Evolutionary conservation across 2,888 invertebrate species (phyloP), one percentile per base, ranked within the genome.

Genomic region (Tachina fera): DNA sequence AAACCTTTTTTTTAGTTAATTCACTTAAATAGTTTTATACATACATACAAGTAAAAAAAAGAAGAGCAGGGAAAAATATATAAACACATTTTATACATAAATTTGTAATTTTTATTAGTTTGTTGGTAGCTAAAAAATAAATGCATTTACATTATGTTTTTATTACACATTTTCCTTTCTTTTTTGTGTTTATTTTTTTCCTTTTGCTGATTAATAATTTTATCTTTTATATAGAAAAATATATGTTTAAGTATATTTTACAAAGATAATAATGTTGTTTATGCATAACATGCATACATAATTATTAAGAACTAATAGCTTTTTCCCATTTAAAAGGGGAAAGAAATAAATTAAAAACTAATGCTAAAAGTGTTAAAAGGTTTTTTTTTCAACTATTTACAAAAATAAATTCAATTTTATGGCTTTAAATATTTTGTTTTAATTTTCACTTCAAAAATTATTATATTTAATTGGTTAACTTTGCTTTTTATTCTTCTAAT

Each of bases 1-100:
- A 72, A 9, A 13, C n/a, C 68, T 74, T 68, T 13, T 67, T 74
- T 68, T 84, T 71, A 61, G 16, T 84, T 77, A 63, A 19, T 77
- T 81, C 39, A 72, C 84, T 84, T 58, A 84, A 81, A 68, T 77
- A 49, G 70, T 68, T 84, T 72, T 84, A 81, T 81, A 77, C 77
- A 81, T 77, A 56, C 47, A 72, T 58, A 49, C 47, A 80, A 81
- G 81, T 84, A 81, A 68, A 68, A 84, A 81, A 71, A 72, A 16
- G 74, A 6, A 6, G 31, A 31, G 31, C 6, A 13, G 43, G 14
- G 10, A 19, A 53, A 53, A 47, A 68, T 74, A 68, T 68, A 68
- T 83, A 74, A 74, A 76, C 74, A 78, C 74, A 68, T 74, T 51
- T 14, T 41, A 71, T 41, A 71, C 53, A 68, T 76, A 70, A 56